Evolutionary conservation across 1,140 invertebrate species (phyloP).

Genomic region (Macrobrachium rosenbergii): DNA sequence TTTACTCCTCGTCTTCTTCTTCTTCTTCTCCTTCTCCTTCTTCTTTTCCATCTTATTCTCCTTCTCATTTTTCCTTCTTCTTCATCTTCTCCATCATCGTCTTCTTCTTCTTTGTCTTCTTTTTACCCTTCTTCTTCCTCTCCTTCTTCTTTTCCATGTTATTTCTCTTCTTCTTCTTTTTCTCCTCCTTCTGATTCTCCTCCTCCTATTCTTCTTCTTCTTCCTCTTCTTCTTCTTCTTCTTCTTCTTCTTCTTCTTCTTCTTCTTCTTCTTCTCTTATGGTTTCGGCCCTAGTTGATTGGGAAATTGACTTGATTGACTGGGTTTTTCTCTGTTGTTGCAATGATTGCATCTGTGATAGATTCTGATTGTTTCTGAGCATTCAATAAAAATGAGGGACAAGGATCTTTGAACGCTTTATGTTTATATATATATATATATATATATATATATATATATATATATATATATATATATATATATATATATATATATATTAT

Average conservation of each 20-base stretch:
- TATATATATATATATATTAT: too few species aligned
- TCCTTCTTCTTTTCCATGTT: not conserved
- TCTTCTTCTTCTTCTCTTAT: not conserved
- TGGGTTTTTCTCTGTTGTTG: not conserved
- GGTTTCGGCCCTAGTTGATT: not conserved
- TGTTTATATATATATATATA: not conserved
- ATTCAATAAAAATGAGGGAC: too few species aligned
- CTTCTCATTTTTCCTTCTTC: not conserved
- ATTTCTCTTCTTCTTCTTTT: not conserved
- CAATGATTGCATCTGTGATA: not conserved
- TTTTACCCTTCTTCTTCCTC: not conserved
- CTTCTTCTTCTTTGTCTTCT: not conserved
- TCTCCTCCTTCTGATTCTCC: not conserved
- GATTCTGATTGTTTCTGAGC: too few species aligned
- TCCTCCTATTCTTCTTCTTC: too few species aligned
- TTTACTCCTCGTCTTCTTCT: not conserved
- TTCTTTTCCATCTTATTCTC: too few species aligned
- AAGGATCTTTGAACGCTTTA: too few species aligned
- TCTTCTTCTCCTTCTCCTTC: too few species aligned
- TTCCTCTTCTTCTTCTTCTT: too few species aligned
- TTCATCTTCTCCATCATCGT: too few species aligned
- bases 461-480: too few species aligned
- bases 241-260: conserved; percentile 25
- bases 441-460: too few species aligned
- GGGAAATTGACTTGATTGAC: not conserved